Percentiles rank a stretch among this genome's conserved stretches.
phyloP scores from a whole-genome alignment of 2,113 vertebrate species.

The human (Homo sapiens) region DNA sequence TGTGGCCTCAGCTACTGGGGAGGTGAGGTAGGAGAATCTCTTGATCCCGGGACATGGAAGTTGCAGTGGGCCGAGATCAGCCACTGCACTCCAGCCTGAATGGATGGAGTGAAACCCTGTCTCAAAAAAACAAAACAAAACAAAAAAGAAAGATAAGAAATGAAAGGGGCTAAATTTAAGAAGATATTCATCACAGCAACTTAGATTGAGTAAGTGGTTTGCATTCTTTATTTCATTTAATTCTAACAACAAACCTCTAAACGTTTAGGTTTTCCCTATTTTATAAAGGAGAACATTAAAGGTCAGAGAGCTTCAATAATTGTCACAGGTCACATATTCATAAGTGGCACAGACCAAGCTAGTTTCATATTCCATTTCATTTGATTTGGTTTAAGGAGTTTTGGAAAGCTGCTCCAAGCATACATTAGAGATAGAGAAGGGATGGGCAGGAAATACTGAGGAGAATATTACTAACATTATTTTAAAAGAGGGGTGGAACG shows the following conservation, averaged over 20 bases:
- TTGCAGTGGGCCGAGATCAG: too few species aligned
- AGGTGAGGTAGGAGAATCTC: too few species aligned
- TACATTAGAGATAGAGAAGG: neutral
- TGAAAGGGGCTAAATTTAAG: neutral
- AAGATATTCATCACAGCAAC: neutral
- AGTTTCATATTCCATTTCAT: neutral
- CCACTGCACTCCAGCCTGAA: too few species aligned
- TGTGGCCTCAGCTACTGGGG: too few species aligned
- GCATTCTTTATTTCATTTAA: neutral
- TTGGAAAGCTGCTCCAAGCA: neutral
- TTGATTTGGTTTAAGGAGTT: neutral
- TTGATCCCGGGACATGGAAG: too few species aligned
- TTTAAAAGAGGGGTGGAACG: neutral
- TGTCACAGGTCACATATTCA: neutral
- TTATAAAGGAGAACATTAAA: slow-evolving; percentile 19
- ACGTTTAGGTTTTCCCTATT: neutral
- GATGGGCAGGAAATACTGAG: neutral
- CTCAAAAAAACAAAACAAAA: too few species aligned
- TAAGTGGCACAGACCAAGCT: neutral
- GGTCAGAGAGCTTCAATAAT: neutral
- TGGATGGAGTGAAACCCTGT: too few species aligned
- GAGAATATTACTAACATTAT: neutral
- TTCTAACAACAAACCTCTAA: neutral
- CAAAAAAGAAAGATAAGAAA: neutral
- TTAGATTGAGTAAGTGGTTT: neutral